Evolutionary conservation across 2,113 vertebrate species (phyloP), one percentile per base, ranked within the genome.

Genomic region (Rhinichthys klamathensis): DNA sequence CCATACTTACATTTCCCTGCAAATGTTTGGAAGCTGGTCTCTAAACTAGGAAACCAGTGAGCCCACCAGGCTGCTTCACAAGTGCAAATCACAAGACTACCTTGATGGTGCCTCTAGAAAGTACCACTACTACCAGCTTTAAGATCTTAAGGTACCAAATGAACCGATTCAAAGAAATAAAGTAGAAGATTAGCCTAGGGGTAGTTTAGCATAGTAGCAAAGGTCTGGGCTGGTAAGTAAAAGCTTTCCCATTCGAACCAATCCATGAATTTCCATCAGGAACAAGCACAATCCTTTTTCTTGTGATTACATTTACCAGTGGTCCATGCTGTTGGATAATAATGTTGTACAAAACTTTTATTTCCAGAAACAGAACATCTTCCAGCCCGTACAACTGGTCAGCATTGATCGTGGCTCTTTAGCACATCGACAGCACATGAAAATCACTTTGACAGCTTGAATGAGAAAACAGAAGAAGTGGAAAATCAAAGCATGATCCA

Each of bases 401-500:
- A 30, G 63, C 84, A 23, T 72, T 69, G 83, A 35, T 60, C 60
- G 21, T n/a, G 18, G 12, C 54, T 21, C 75, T 70, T 70, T 49
- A 30, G 63, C 56, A 44, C n/a, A 82, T 30, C 18, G 80, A 72
- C 82, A 73, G 82, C 67, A 84, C 56, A 30, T 81, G 75, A 44
- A 85, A 46, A 61, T 80, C 30, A 77, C 51, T 80, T 27, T 74
- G 89, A 89, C 89, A 84, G 83, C 44, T 83, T 85, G 72, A 83
- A 61, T 85, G 44, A 80, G 85, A 84, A 77, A 77, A 82, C 82
- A 77, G 84, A 88, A 63, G 74, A 76, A 54, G 69, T 8, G 80
- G 70, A 85, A 84, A 90, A 89, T 85, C 78, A 83, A 87, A 81
- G 46, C 27, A 56, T 78, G 46, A 82, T 86, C 87, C 83, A 84